phyloP scores from a whole-genome alignment of 1,140 invertebrate species.

The Hormaphis cornu region DNA sequence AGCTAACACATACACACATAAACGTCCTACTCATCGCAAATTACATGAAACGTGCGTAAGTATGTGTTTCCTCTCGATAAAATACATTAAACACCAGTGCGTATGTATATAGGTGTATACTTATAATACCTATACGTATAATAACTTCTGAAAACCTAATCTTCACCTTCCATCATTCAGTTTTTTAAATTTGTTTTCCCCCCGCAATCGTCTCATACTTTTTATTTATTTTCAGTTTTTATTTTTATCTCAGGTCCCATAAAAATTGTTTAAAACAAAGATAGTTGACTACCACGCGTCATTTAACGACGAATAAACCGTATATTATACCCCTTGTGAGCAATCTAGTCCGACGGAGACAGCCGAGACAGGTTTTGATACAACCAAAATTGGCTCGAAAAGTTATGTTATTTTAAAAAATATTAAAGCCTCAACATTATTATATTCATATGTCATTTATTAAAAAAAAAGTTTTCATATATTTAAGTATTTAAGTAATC shows the following conservation, averaged over 20 bases:
- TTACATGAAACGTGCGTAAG: not conserved
- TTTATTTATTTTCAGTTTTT: not conserved
- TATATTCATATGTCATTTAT: too few relatives aligned
- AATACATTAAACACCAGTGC: conserved; percentile 18
- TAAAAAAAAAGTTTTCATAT: too few relatives aligned
- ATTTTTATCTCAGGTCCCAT: not conserved
- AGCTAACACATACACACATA: not conserved
- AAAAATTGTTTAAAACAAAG: not conserved
- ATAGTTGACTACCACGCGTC: not conserved
- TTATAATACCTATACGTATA: not conserved
- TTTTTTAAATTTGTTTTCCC: not conserved
- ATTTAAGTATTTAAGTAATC: too few relatives aligned
- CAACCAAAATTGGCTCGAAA: too few relatives aligned
- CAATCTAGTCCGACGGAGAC: not conserved
- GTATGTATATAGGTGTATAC: not conserved
- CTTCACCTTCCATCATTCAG: conserved; percentile 12
- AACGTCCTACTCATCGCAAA: not conserved
- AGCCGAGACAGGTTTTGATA: not conserved
- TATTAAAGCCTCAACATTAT: too few relatives aligned
- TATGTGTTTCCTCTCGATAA: conserved; percentile 23
- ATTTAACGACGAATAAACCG: conserved; percentile 1
- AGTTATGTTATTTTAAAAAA: too few relatives aligned
- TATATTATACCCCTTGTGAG: not conserved
- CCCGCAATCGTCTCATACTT: not conserved
- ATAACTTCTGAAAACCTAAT: conserved; percentile 3